Base-by-base conservation (phyloP, 2,797 vertebrate genomes). In the Falco rusticolus region DNA sequence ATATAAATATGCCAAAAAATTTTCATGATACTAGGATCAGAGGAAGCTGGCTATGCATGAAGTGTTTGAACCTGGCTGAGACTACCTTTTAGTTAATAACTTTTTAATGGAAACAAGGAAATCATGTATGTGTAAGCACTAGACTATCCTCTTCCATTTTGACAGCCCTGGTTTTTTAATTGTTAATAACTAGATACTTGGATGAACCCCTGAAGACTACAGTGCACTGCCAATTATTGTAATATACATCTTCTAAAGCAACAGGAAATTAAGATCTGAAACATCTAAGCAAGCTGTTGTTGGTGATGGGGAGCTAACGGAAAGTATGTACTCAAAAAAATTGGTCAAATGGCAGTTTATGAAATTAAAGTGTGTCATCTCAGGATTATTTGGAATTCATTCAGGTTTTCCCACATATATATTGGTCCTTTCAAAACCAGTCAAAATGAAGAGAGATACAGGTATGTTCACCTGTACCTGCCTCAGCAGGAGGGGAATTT, bases 71-170 rank as follows among this genome's bases (percentile, higher is more conserved):
- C 70, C 66, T 90, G 80, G 18, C 83, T 93, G 78, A 90, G 71
- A 74, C 81, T 91, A 60, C 60, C 60, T 93, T 86, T 87, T 89
- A 82, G 92, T 96, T 93, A 95, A 84, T 84, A 92, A 76, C 74
- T 74, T 91, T 64, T 84, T 89, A 89, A 89, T 19, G 53, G 64
- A 93, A 95, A 82, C 33, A 74, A 84, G 93, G 84, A 94, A 87
- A 89, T 90, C 39, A 89, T 66, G 71, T 93, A 94, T 75, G 47
- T 85, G 6, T 84, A 77, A 95, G 78, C 75, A 50, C 48, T 89
- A 88, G 88, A 60, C 63, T 65, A 5, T 75, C 64, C 63, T 92
- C 43, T 94, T 79, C 82, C 81, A 45, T 90, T 84, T 68, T 87
- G 60, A 84, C 60, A 87, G 75, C 54, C 65, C 72, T 85, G 78